A percentile compares a stretch with the other conserved stretches of the same genome.
phyloP scores from a whole-genome alignment of 2,888 invertebrate genomes.

The Poecilobothrus nobilitatus region DNA sequence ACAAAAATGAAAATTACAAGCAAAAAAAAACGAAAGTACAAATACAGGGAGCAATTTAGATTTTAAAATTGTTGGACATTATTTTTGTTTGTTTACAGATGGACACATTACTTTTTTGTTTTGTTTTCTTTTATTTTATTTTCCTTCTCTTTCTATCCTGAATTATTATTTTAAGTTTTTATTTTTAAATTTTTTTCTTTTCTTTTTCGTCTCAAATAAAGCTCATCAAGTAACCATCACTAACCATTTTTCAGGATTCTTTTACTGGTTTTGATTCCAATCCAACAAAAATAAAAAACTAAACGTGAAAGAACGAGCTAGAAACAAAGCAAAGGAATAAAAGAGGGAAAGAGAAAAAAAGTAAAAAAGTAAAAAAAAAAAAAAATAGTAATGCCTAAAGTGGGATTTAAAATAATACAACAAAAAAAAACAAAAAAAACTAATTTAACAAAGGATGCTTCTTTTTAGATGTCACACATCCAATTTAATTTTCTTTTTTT shows the following conservation, averaged over 20 bases:
- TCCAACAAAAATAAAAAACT: no score
- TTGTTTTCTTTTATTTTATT: neutral
- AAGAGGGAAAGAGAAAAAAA: no score
- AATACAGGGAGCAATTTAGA: no score
- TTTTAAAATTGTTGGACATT: neutral
- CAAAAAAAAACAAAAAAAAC: neutral
- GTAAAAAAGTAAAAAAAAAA: no score
- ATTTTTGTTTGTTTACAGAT: neutral
- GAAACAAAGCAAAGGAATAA: no score
- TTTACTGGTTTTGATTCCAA: neutral
- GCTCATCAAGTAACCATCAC: neutral
- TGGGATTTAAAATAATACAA: neutral
- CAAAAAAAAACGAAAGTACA: no score
- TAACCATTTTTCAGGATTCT: neutral
- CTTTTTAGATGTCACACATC: slow-evolving; percentile 3
- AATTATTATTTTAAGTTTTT: neutral
- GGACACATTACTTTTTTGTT: neutral
- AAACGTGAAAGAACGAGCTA: no score
- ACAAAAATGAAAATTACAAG: no score
- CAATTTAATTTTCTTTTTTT: neutral
- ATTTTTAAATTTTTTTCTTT: no score
- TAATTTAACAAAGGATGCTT: slow-evolving; percentile 2
- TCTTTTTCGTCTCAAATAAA: neutral
- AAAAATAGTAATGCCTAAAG: neutral
- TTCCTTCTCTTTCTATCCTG: neutral